These are phyloP conservation scores for Drosophila bunnanda DNA, from an alignment of 2,888 invertebrate species.

Conservation along the genomic window DNA sequence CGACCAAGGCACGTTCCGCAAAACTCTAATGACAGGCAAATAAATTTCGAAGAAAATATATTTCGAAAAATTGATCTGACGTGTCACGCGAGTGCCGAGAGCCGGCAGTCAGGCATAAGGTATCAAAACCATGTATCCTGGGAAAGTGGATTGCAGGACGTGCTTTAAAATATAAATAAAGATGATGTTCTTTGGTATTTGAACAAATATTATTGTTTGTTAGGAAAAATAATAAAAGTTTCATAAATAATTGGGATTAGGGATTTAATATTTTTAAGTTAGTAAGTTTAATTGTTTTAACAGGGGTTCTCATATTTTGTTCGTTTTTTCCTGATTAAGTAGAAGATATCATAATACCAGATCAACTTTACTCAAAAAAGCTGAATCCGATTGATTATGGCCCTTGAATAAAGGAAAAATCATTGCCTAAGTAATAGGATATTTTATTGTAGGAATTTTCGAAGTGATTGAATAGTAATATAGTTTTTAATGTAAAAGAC, in stretches of 20 bases:
- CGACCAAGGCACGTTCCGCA: conserved; percentile 76
- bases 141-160: conserved; percentile 11
- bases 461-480: too few relatives aligned
- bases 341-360: neutral
- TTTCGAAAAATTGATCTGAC: conserved; percentile 83
- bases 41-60: conserved; percentile 82
- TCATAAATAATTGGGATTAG: neutral
- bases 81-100: conserved; percentile 76
- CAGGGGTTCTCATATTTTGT: neutral
- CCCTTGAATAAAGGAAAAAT: too few relatives aligned
- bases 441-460: too few relatives aligned
- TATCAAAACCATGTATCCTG: neutral
- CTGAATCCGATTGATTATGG: too few relatives aligned
- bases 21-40: conserved; percentile 83
- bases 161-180: conserved; percentile 4
- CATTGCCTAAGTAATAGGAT: too few relatives aligned
- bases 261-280: neutral
- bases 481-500: neutral
- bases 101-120: conserved; percentile 13
- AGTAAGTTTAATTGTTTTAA: neutral
- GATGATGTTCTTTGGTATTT: neutral
- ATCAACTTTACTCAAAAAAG: neutral
- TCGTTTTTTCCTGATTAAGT: too few relatives aligned
- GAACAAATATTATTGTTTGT: neutral
- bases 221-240: neutral